A percentile compares a stretch with the other conserved stretches of the same genome.
phyloP scores from a whole-genome alignment of 2,113 vertebrate species.

The Brevimyrus niger region DNA sequence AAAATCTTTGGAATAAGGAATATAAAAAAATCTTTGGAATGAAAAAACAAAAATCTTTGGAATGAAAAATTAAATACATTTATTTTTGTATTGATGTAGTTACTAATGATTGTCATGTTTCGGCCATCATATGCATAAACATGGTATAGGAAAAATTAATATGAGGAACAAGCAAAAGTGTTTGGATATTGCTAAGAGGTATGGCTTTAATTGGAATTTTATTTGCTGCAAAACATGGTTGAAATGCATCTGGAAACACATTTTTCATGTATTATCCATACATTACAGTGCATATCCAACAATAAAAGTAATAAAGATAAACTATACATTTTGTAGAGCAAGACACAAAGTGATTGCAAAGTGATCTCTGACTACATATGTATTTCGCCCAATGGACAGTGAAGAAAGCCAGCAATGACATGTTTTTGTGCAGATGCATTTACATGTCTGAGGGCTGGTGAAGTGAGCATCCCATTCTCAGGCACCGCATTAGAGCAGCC shows the following conservation, averaged over 20 bases:
- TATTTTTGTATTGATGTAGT: no score
- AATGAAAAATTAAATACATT: no score
- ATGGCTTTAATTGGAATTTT: neutral
- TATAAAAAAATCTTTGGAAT: no score
- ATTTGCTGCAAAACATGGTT: neutral
- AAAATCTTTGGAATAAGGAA: no score
- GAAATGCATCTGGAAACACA: constrained; percentile 22
- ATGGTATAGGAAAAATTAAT: neutral
- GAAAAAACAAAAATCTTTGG: no score
- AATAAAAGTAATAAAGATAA: constrained; percentile 26
- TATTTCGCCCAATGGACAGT: constrained; percentile 19
- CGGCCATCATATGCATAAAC: neutral
- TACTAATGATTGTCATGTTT: no score
- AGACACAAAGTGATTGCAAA: constrained; percentile 7
- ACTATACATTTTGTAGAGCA: neutral
- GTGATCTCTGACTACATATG: constrained; percentile 21
- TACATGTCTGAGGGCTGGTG: constrained; percentile 29
- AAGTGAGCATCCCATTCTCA: constrained; percentile 32
- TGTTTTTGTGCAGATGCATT: constrained; percentile 34
- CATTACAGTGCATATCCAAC: constrained; percentile 11
- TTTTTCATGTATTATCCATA: constrained; percentile 12
- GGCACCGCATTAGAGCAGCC: constrained; percentile 23
- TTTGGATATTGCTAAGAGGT: neutral
- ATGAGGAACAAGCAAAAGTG: neutral
- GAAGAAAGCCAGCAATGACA: constrained; percentile 29